These are phyloP conservation scores for Scaptomyza flava DNA, from an alignment of 2,888 invertebrate genomes.

Conservation along the genomic window DNA sequence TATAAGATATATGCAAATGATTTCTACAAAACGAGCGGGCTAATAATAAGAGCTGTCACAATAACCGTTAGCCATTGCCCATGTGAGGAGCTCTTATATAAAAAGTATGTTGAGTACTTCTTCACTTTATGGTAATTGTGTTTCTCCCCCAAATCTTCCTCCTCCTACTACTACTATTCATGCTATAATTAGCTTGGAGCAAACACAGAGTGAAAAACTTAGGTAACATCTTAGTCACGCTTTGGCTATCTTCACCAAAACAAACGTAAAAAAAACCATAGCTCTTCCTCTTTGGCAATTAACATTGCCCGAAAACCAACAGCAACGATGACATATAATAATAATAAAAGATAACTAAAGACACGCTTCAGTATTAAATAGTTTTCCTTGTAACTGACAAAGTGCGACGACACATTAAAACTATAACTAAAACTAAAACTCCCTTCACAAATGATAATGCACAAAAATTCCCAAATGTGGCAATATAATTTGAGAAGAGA, in stretches of 20 bases:
- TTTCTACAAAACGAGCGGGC: constrained; percentile 9
- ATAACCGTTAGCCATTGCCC: constrained; percentile 16
- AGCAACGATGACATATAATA: constrained; percentile 17
- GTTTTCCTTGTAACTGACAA: constrained; percentile 39
- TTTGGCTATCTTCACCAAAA: constrained; percentile 70
- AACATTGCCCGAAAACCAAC: constrained; percentile 56
- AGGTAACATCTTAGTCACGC: constrained; percentile 77
- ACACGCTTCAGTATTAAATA: constrained; percentile 54
- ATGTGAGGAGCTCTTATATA: constrained; percentile 56
- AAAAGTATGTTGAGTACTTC: constrained; percentile 36
- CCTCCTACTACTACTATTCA: background rate
- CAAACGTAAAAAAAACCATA: constrained; percentile 32
- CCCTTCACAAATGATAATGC: constrained; percentile 61
- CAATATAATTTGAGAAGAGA: background rate
- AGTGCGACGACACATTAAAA: constrained; percentile 24
- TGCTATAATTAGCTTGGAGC: constrained; percentile 67
- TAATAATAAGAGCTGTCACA: constrained; percentile 57
- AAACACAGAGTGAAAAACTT: constrained; percentile 45
- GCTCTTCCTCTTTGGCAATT: constrained; percentile 66
- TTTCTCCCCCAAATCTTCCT: constrained; percentile 28
- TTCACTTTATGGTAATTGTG: constrained; percentile 64
- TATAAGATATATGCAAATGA: constrained; percentile 27
- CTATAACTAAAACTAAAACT: constrained; percentile 9
- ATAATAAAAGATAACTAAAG: constrained; percentile 16
- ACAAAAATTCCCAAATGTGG: constrained; percentile 18